Conservation (phyloP, 2,797 vertebrate genomes). For the Falco rusticolus region DNA sequence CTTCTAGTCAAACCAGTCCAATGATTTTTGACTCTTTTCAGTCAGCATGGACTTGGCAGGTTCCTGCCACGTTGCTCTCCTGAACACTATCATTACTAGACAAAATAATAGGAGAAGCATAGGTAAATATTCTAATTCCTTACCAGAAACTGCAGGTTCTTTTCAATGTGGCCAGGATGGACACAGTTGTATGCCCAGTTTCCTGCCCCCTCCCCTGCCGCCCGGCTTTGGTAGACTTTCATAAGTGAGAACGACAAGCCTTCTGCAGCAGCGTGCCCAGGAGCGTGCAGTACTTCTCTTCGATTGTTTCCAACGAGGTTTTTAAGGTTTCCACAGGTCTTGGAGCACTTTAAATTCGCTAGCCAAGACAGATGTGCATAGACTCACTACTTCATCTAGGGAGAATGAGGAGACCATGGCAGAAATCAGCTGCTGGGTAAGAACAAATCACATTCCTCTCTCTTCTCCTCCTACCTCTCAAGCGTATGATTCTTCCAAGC, state of each 20-base stretch:
- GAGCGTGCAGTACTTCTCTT: background rate
- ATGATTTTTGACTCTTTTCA: background rate
- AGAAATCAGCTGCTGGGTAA: background rate
- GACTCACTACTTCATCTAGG: background rate
- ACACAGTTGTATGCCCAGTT: background rate
- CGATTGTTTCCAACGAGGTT: background rate
- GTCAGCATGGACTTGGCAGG: background rate
- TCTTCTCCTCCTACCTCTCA: background rate
- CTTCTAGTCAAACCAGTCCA: background rate
- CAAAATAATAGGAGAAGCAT: background rate
- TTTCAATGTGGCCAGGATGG: background rate
- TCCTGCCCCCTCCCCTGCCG: background rate
- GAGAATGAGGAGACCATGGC: background rate
- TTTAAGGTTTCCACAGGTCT: background rate
- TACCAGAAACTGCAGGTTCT: background rate
- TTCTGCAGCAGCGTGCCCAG: background rate
- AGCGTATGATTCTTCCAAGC: background rate
- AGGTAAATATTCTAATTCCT: background rate
- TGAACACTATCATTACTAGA: background rate
- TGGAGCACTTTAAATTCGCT: background rate
- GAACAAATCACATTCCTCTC: background rate
- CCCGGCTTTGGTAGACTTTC: background rate
- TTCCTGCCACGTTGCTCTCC: background rate
- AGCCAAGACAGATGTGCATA: background rate
- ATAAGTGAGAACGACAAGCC: background rate